Evolutionary conservation across 1,140 invertebrate genomes (phyloP).

Genomic region (Acromyrmex charruanus): DNA sequence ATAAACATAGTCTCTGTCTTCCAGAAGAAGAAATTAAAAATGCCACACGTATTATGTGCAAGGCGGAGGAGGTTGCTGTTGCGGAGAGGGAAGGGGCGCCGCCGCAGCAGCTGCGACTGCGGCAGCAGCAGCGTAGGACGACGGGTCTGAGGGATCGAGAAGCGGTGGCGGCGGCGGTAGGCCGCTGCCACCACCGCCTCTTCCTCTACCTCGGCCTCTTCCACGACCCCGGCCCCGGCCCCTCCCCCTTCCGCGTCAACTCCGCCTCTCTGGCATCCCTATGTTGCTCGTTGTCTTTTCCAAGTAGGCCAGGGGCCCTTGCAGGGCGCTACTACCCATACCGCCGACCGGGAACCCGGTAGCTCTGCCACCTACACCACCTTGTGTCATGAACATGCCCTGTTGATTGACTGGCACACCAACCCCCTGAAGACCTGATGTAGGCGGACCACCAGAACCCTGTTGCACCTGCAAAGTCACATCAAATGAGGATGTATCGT

Average conservation of each 20-base stretch:
- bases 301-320: conserved; percentile 90
- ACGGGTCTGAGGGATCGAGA: too few relatives aligned
- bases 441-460: conserved; percentile 76
- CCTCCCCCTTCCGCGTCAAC: conserved; percentile 89
- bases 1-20: conserved; percentile 21
- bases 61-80: conserved; percentile 83
- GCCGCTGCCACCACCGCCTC: too few relatives aligned
- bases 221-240: conserved; percentile 88
- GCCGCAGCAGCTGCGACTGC: too few relatives aligned
- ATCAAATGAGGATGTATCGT: conserved; percentile 9
- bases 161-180: too few relatives aligned
- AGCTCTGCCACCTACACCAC: conserved; percentile 73
- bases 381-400: conserved; percentile 84
- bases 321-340: conserved; percentile 86
- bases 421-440: conserved; percentile 82
- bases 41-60: conserved; percentile 69
- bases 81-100: conserved; percentile 85
- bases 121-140: too few relatives aligned
- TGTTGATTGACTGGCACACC: conserved; percentile 85
- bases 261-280: conserved; percentile 89
- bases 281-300: conserved; percentile 92
- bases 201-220: conserved; percentile 84
- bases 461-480: conserved; percentile 82
- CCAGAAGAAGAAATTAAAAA: conserved; percentile 14
- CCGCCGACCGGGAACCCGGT: conserved; percentile 80